Evolutionary conservation across 2,113 vertebrate genomes (phyloP), one percentile per base, ranked within the genome.

Genomic region (Pandion haliaetus): DNA sequence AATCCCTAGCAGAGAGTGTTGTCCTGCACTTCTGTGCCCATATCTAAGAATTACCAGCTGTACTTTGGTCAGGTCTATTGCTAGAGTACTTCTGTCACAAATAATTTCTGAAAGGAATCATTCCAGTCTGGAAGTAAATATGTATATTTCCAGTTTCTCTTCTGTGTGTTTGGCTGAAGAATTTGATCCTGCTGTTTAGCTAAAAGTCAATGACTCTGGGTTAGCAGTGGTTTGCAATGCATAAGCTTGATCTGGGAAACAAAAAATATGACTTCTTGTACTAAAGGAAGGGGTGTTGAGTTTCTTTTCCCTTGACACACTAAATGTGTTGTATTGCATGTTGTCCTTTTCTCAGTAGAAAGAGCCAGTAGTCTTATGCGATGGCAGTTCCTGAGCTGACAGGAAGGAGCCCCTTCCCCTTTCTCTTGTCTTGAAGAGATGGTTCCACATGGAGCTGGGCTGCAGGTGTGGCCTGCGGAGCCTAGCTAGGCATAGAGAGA

Each of bases 201-300:
- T 72, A 47, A 3, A 40, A 26, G 38, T 72, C n/a, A 42, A 3
- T 28, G 52, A 12, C 12, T 7, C 7, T 0, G 5, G 28, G 24
- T 24, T 54, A 54, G 12, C 29, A 36, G 7, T 17, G 17, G 8
- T n/a, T 76, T 17, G 55, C 32, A 44, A 13, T 20, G 23, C 5
- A 1, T 44, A 25, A 49, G 49, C 7, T 10, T 13, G 20, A 49
- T 49, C 14, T 25, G 47, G 7, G 38, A 40, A 77, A 38, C 17
- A 7, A 40, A 49, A 79, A n/a, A 14, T 14, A 31, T 3, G 11
- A 36, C 11, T 57, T 25, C 3, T 32, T 38, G 23, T 54, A 21
- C 25, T 54, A 14, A 18, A 34, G 36, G n/a, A 54, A 61, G 17
- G 16, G 25, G 40, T 3, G 14, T 12, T 29, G n/a, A 26, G 42